Conservation (phyloP, 1,140 invertebrate genomes). For the Protaetia brevitarsis region DNA sequence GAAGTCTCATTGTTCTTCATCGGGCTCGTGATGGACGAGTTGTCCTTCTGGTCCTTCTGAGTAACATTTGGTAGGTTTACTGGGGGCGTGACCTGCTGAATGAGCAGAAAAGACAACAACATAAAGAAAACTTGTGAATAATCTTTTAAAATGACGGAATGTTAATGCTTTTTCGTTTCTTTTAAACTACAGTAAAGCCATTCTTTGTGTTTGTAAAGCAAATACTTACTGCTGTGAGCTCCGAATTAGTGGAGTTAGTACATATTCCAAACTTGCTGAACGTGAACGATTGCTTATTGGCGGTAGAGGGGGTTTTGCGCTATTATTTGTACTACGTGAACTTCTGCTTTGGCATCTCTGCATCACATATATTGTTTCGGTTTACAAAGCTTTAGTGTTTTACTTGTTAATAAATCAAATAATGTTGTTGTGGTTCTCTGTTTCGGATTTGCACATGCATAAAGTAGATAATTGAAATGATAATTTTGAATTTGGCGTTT, state of each 20-base stretch:
- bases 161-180: too few relatives aligned
- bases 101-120: too few relatives aligned
- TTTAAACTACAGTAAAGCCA: background rate
- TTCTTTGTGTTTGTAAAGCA: background rate
- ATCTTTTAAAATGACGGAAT: too few relatives aligned
- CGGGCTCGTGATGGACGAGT: background rate
- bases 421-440: slow-evolving; percentile 16
- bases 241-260: slow-evolving; percentile 37
- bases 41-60: background rate
- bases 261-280: slow-evolving; percentile 38
- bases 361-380: slow-evolving; percentile 30
- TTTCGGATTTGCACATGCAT: background rate
- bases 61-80: slow-evolving; percentile 8
- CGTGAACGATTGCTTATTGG: slow-evolving; percentile 33
- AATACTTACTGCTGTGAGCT: slow-evolving; percentile 32
- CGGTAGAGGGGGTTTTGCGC: slow-evolving; percentile 33
- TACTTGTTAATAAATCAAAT: background rate
- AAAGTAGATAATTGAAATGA: background rate
- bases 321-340: slow-evolving; percentile 29
- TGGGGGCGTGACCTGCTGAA: slow-evolving; percentile 24
- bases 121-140: too few relatives aligned
- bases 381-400: slow-evolving; percentile 9
- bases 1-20: slow-evolving; percentile 11
- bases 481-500: background rate
- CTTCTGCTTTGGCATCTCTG: slow-evolving; percentile 36